Evolutionary conservation across 2,113 vertebrate genomes (phyloP).

Genomic region (Lepidothrix coronata): DNA sequence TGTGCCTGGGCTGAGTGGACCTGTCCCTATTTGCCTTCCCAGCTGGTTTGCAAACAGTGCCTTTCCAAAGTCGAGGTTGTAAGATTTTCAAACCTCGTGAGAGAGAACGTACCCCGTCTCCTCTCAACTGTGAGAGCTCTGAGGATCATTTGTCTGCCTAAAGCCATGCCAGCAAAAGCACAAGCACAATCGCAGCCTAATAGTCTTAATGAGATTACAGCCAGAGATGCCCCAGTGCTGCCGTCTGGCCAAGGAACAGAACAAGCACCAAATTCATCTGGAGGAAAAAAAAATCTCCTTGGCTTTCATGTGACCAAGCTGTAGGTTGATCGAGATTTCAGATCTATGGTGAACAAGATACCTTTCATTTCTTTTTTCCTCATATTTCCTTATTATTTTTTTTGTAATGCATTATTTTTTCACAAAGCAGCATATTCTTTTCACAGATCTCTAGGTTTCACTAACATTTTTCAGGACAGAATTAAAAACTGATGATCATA

Average conservation of each 20-base stretch:
- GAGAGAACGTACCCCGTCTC: neutral
- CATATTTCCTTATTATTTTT: neutral
- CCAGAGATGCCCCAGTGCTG: neutral
- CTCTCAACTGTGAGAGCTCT: neutral
- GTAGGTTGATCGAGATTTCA: neutral
- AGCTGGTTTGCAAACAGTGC: neutral
- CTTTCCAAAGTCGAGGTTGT: neutral
- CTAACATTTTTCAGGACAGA: neutral
- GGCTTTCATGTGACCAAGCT: neutral
- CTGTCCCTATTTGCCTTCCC: neutral
- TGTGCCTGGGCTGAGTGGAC: neutral
- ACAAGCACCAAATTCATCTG: neutral
- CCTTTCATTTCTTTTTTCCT: neutral
- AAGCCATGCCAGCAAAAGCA: neutral
- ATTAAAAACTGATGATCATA: neutral
- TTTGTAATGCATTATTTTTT: neutral
- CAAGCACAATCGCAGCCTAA: neutral
- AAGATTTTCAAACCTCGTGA: neutral
- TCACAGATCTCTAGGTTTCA: neutral
- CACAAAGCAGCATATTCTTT: neutral
- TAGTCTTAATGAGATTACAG: constrained; percentile 17
- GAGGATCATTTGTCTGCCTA: neutral
- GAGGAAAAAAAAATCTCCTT: neutral
- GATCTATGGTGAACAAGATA: neutral
- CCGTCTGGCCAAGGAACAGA: neutral